Base-by-base conservation (phyloP, 30 jellyfish, hydroid and myxozoan species). In the Chrysaora quinquecirrha region DNA sequence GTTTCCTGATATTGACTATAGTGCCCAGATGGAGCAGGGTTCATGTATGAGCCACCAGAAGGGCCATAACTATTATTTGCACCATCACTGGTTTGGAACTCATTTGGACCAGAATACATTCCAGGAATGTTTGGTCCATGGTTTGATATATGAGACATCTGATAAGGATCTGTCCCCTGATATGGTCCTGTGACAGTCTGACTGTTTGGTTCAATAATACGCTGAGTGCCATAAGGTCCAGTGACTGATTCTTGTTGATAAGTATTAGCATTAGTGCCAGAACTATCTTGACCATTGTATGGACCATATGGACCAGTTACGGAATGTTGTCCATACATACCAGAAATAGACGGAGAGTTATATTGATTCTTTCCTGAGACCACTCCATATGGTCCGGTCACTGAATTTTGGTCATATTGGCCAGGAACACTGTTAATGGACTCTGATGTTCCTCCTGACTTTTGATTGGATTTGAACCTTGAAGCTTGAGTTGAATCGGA, bases 21-120 rank as follows among this genome's bases (percentile, higher is more conserved):
- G 47, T 82, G 85, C 9, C 54, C 82, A 12, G 82, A 27, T 6
- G 92, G 85, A n/a, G 58, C 80, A 49, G 92, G 92, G 71, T 82
- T 69, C 65, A 82, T 35, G 46, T 82, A 82, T 43, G 90, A 76
- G 11, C 29, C 24, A 33, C 18, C 30, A 9, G 1, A 18, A n/a
- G 24, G 74, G 0, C 16, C 22, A 62, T 23, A 22, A 22, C 47
- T 62, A 47, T 62, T 47, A n/a, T 27, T 16, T 62, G 74, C 48
- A 62, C 19, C 30, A 16, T 62, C 47, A 2, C 19, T 22, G 19
- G 14, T 62, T 7, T 25, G 32, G 19, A 19, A 67, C 19, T 24
- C n/a, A 68, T 20, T 67, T 25, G 30, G 14, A 16, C 32, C 20
- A 30, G 20, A 27, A n/a, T 67, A 0, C 47, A 31, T 48, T 48